A percentile compares a stretch with the other conserved stretches of the same genome.
Conservation (phyloP, 1,140 invertebrate genomes). For the Scaptodrosophila lebanonensis region DNA sequence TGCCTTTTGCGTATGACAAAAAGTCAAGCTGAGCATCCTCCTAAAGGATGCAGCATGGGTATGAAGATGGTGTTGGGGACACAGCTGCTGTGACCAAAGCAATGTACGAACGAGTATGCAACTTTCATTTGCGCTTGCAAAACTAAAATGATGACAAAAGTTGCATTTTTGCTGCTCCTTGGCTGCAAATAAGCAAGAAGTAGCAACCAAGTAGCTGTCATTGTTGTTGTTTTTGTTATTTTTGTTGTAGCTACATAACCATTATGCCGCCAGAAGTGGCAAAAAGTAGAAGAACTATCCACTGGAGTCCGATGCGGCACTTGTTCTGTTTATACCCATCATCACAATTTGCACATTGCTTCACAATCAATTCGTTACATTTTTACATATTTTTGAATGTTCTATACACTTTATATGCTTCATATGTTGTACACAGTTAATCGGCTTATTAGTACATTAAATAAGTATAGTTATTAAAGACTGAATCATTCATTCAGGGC, state of each 20-base stretch:
- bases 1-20: conserved; percentile 28
- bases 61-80: not conserved
- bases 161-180: conserved; percentile 40
- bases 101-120: conserved; percentile 21
- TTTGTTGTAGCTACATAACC: conserved; percentile 36
- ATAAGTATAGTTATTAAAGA: no score
- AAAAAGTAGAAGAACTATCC: conserved; percentile 9
- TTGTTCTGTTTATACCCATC: conserved; percentile 53
- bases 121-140: conserved; percentile 15
- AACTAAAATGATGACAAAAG: conserved; percentile 31
- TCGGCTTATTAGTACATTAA: no score
- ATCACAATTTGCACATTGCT: conserved; percentile 43
- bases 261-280: conserved; percentile 16
- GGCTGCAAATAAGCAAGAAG: not conserved
- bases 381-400: no score
- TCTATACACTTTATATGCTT: no score
- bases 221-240: no score
- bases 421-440: no score
- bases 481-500: no score
- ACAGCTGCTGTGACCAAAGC: conserved; percentile 11
- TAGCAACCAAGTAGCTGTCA: no score
- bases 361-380: no score
- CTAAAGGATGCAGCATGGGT: not conserved
- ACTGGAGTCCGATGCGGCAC: conserved; percentile 29
- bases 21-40: conserved; percentile 1